phyloP scores from a whole-genome alignment of 1,140 invertebrate genomes.

The Palaemon carinicauda region DNA sequence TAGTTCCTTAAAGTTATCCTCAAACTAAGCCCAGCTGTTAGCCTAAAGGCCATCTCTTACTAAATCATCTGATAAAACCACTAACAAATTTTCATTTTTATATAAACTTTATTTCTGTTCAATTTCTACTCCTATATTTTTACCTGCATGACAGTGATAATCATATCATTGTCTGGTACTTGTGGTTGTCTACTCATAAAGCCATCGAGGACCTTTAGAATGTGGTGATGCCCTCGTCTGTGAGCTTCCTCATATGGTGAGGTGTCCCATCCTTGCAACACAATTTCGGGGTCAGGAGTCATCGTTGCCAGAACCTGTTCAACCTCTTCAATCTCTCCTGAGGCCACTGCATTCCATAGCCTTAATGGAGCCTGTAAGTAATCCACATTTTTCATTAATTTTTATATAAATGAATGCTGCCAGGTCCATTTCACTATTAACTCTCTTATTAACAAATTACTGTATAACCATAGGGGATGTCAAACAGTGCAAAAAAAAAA shows the following conservation, averaged over 20 bases:
- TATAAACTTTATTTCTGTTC: background rate
- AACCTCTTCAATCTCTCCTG: slow-evolving; percentile 30
- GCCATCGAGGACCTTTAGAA: slow-evolving; percentile 22
- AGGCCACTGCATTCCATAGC: slow-evolving; percentile 44
- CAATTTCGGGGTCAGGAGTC: background rate
- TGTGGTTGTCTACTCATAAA: slow-evolving; percentile 27
- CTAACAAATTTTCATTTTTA: too few species aligned
- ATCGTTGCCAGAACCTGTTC: slow-evolving; percentile 36
- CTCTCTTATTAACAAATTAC: too few species aligned
- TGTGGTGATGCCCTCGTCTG: slow-evolving; percentile 16
- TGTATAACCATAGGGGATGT: background rate
- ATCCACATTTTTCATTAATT: background rate
- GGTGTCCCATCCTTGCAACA: slow-evolving; percentile 15
- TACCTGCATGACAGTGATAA: slow-evolving; percentile 40
- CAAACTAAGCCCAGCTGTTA: too few species aligned
- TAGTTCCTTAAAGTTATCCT: too few species aligned
- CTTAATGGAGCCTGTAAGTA: slow-evolving; percentile 13
- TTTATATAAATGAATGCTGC: background rate
- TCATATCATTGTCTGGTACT: slow-evolving; percentile 36
- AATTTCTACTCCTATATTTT: background rate
- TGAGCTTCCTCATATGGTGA: slow-evolving; percentile 44
- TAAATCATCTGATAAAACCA: too few species aligned
- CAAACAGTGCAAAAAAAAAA: too few species aligned
- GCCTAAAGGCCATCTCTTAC: too few species aligned
- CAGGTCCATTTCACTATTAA: background rate